Percentiles rank a stretch among this genome's conserved stretches.
phyloP scores from a whole-genome alignment of 1,140 invertebrate species.

The Apis florea region DNA sequence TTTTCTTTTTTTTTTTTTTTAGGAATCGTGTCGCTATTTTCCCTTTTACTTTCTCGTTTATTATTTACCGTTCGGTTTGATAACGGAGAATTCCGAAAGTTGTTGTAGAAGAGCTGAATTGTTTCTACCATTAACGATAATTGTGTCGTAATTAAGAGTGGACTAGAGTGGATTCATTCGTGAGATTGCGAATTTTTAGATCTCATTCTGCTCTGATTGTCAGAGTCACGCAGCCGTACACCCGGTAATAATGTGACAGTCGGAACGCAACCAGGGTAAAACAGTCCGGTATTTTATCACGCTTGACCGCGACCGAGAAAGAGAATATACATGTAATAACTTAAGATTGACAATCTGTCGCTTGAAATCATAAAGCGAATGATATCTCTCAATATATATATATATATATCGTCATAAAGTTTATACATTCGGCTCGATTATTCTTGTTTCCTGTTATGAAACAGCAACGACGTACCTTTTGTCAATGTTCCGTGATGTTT shows the following conservation, averaged over 20 bases:
- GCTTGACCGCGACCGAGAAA: constrained; percentile 42
- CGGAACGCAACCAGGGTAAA: constrained; percentile 45
- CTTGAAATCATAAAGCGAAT: background rate
- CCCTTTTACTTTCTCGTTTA: background rate
- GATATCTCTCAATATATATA: too few relatives aligned
- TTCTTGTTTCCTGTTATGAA: background rate
- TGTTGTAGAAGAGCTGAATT: background rate
- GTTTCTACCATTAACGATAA: constrained; percentile 23
- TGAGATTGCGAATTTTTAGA: constrained; percentile 42
- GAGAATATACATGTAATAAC: constrained; percentile 22
- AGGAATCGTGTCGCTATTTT: background rate
- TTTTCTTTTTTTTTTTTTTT: too few relatives aligned
- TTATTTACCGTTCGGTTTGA: background rate
- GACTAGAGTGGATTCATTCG: constrained; percentile 34
- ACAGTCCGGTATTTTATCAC: constrained; percentile 45
- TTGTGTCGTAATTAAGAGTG: constrained; percentile 29
- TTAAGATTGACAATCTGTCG: background rate
- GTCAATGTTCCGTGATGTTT: background rate
- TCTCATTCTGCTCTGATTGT: constrained; percentile 60
- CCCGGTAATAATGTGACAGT: constrained; percentile 48
- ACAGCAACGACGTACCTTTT: too few relatives aligned
- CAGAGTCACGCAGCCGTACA: constrained; percentile 56
- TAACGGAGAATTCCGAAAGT: constrained; percentile 16
- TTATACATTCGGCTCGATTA: background rate
- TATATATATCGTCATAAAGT: too few relatives aligned